Conservation (phyloP, 53 echinoderm and acorn worm genomes). For the Holothuria leucospilota region DNA sequence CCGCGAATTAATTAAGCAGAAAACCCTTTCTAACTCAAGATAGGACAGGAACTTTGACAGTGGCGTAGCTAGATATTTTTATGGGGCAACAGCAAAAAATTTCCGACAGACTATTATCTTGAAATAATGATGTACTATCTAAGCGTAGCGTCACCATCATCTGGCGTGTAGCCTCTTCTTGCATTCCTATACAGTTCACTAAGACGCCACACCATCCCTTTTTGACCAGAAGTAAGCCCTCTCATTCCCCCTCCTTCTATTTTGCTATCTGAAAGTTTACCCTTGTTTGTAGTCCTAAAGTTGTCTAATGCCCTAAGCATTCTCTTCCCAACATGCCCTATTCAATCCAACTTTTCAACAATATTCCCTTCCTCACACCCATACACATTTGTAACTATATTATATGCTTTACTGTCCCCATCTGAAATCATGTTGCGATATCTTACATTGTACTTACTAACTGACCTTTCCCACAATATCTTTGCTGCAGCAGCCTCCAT, state of each 20-base stretch:
- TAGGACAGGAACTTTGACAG: too few species aligned
- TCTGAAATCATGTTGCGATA: constrained; percentile 46
- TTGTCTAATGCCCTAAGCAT: constrained; percentile 49
- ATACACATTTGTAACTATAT: too few species aligned
- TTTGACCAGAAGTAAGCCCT: neutral
- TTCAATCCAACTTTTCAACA: constrained; percentile 42
- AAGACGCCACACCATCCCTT: neutral
- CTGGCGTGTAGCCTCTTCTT: neutral
- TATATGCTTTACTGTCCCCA: constrained; percentile 36
- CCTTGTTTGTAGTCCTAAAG: neutral
- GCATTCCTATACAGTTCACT: constrained; percentile 30
- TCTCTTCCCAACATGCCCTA: constrained; percentile 54
- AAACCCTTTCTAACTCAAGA: too few species aligned
- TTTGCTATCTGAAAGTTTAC: neutral
- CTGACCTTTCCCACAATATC: constrained; percentile 21
- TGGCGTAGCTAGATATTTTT: too few species aligned
- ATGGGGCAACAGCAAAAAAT: too few species aligned
- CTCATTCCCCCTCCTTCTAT: neutral
- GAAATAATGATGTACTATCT: too few species aligned
- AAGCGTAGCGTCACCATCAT: too few species aligned
- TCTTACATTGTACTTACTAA: constrained; percentile 34
- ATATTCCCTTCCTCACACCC: neutral
- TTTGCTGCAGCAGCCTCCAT: neutral
- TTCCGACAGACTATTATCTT: too few species aligned
- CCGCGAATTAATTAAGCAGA: too few species aligned